Evolutionary conservation across 2,113 vertebrate genomes (phyloP).

Genomic region (Grallaria varia): DNA sequence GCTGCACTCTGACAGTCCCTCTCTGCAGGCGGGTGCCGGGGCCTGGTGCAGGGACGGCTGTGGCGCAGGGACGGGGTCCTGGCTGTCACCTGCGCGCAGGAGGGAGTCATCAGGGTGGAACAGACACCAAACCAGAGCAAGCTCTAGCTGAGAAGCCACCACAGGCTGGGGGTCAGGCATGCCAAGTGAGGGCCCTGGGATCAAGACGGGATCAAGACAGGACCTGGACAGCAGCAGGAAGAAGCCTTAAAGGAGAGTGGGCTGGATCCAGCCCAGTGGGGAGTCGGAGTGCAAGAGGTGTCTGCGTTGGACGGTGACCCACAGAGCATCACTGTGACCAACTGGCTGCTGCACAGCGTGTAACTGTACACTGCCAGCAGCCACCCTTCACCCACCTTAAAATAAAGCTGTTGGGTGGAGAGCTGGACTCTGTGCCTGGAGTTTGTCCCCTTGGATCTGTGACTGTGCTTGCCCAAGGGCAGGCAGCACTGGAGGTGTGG

Average conservation of each 20-base stretch:
- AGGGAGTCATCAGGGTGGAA: constrained; percentile 85
- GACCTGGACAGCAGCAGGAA: neutral
- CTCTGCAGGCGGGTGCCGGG: constrained; percentile 82
- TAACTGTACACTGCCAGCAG: rapidly evolving
- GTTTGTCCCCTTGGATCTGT: neutral
- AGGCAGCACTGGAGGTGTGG: neutral
- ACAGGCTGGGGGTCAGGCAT: rapidly evolving
- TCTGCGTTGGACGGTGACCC: rapidly evolving
- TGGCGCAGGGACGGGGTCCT: constrained; percentile 91
- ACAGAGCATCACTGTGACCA: neutral
- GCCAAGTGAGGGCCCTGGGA: rapidly evolving
- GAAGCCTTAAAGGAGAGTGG: neutral
- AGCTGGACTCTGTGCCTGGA: neutral
- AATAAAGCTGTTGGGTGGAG: neutral
- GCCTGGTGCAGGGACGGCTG: constrained; percentile 86
- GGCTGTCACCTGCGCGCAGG: constrained; percentile 89
- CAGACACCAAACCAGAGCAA: constrained; percentile 71
- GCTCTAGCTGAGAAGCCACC: constrained; percentile 67
- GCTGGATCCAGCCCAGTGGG: neutral
- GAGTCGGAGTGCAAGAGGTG: neutral
- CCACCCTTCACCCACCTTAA: neutral
- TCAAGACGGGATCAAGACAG: neutral
- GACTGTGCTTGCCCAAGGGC: rapidly evolving
- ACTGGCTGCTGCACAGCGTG: too few relatives aligned
- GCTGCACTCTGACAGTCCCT: neutral